Percentiles rank a stretch among this genome's conserved stretches.
phyloP scores from a whole-genome alignment of 2,797 vertebrate genomes.

The Oophaga sylvatica region DNA sequence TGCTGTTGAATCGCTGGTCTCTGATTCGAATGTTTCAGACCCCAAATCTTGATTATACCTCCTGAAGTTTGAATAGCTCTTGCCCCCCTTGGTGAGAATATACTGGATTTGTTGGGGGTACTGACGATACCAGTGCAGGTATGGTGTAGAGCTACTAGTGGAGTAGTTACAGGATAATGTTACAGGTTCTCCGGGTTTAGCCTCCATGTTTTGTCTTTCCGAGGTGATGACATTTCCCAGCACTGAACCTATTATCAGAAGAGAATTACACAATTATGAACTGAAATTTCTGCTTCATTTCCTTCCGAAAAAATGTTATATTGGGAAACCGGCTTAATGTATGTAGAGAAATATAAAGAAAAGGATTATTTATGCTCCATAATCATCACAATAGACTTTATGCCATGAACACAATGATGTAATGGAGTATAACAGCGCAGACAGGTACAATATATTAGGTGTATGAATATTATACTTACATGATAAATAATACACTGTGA shows the following conservation, averaged over 20 bases:
- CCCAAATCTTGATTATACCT: not conserved
- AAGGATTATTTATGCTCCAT: too few relatives aligned
- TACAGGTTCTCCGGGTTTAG: not conserved
- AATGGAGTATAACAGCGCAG: too few relatives aligned
- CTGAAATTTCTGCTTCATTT: not conserved
- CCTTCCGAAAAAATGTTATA: not conserved
- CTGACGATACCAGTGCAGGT: conserved; percentile 38
- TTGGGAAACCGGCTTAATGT: not conserved
- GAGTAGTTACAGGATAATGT: conserved; percentile 27
- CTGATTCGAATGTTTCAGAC: conserved; percentile 13
- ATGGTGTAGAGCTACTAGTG: not conserved
- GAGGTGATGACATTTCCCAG: conserved; percentile 18
- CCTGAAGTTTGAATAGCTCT: not conserved
- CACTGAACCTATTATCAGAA: not conserved
- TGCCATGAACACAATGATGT: too few relatives aligned
- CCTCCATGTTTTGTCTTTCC: not conserved
- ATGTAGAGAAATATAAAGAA: not conserved
- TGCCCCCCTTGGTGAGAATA: not conserved
- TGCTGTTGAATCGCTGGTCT: not conserved
- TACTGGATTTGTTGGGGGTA: conserved; percentile 8
- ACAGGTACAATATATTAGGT: too few relatives aligned
- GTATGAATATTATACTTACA: not conserved
- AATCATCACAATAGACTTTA: too few relatives aligned
- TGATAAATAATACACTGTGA: not conserved
- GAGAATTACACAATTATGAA: not conserved